Conservation (phyloP, 2,797 vertebrate genomes). For the Psittacula echo region DNA sequence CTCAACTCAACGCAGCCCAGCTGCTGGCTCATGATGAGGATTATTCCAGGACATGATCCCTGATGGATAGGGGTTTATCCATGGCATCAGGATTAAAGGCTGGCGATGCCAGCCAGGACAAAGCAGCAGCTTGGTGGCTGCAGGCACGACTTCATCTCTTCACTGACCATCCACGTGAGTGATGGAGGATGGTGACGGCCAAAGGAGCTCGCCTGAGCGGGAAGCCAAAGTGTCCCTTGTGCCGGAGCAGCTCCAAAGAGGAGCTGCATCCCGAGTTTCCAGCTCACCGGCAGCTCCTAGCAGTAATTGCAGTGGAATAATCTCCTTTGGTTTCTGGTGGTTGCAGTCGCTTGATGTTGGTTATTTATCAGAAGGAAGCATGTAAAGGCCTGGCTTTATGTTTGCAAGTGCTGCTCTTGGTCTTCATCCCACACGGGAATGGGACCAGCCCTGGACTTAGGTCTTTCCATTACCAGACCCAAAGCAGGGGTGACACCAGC, state of each 20-base stretch:
- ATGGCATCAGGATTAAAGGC: not conserved
- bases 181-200: fast-evolving
- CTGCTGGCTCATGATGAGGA: fast-evolving
- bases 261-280: not conserved
- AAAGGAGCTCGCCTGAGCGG: not conserved
- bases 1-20: not conserved
- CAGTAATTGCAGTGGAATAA: fast-evolving
- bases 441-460: not conserved
- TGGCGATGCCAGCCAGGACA: not conserved
- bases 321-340: not conserved
- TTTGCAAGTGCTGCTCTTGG: not conserved
- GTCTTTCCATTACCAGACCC: not conserved
- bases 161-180: fast-evolving
- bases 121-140: not conserved
- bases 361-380: fast-evolving
- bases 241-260: not conserved
- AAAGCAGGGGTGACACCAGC: not conserved
- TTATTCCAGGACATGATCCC: not conserved
- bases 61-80: not conserved
- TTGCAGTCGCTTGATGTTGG: not conserved
- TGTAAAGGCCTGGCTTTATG: not conserved
- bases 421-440: fast-evolving
- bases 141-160: fast-evolving
- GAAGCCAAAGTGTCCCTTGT: not conserved
- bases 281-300: not conserved